Evolutionary conservation across 2,888 invertebrate genomes (phyloP), one percentile per base, ranked within the genome.

Genomic region (Andrena hattorfiana): DNA sequence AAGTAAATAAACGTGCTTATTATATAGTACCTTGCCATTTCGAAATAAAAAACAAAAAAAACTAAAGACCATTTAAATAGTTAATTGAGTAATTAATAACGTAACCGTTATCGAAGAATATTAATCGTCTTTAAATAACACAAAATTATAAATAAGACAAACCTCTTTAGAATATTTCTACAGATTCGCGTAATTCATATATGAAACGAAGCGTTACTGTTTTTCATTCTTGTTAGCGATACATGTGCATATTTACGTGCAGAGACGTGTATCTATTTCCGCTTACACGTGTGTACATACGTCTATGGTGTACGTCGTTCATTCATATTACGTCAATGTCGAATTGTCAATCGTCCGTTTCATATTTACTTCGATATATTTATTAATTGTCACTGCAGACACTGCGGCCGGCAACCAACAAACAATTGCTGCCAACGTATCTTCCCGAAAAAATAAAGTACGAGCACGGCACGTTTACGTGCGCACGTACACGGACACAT

Each of bases 341-440:
- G 2, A 35, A 35, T 10, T 10, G 35, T 32, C n/a, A 63, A 13
- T 63, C 10, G 28, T 23, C 48, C 69, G 54, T 73, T 77, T 62
- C 20, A 3, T 54, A 42, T 68, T 20, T 72, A 13, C n/a, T 59
- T 49, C 28, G 23, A 30, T 23, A 0, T 26, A n/a, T 42, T 48
- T 20, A 54, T 51, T 76, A 35, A 60, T 60, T 23, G 51, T 49
- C 7, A 2, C 13, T 13, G 10, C 6, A 35, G 20, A 0, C 49
- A 20, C 32, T 10, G 48, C 7, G 20, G 69, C 48, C 63, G 32
- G 48, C 4, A 73, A 30, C 30, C 42, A 48, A 10, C 20, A 10
- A 56, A 75, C 42, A 54, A 64, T 10, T 70, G 26, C n/a, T 73
- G 7, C 73, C 77, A 72, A 72, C 77, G 35, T 76, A 2, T 30